A percentile compares a stretch with the other conserved stretches of the same genome.
phyloP scores from a whole-genome alignment of 2,113 vertebrate genomes.

The Pteronura brasiliensis region DNA sequence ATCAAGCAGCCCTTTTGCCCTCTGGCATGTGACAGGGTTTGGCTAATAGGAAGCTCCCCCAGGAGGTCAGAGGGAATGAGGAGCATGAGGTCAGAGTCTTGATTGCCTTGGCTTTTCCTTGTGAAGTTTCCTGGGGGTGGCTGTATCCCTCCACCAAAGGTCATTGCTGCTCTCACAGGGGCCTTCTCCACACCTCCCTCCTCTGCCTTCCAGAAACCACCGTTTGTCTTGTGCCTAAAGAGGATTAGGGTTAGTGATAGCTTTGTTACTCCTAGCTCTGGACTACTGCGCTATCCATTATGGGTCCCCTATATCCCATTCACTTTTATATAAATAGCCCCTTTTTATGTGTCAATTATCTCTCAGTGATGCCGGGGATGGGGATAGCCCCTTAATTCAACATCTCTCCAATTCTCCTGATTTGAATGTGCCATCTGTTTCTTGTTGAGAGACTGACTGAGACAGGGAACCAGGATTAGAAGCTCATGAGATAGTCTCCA shows the following conservation, averaged over 20 bases:
- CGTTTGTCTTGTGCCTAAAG: background rate
- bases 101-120: constrained; percentile 1
- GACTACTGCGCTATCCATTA: background rate
- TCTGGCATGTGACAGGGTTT: constrained; percentile 43
- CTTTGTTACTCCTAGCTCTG: background rate
- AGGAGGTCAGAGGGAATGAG: constrained; percentile 54
- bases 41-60: background rate
- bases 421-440: constrained; percentile 18
- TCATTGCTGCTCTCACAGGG: background rate
- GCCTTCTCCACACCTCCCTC: background rate
- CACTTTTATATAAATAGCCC: background rate
- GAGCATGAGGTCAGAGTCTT: constrained; percentile 11
- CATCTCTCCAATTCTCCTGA: background rate
- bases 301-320: background rate
- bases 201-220: background rate
- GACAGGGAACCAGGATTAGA: background rate
- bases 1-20: constrained; percentile 23
- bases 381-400: background rate
- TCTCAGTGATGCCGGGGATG: background rate
- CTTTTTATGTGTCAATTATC: background rate
- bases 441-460: background rate
- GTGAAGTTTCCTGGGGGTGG: background rate
- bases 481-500: background rate
- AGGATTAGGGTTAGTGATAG: background rate
- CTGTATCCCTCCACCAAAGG: background rate